phyloP scores from a whole-genome alignment of 2,113 vertebrate genomes.

The Bubalus kerabau region DNA sequence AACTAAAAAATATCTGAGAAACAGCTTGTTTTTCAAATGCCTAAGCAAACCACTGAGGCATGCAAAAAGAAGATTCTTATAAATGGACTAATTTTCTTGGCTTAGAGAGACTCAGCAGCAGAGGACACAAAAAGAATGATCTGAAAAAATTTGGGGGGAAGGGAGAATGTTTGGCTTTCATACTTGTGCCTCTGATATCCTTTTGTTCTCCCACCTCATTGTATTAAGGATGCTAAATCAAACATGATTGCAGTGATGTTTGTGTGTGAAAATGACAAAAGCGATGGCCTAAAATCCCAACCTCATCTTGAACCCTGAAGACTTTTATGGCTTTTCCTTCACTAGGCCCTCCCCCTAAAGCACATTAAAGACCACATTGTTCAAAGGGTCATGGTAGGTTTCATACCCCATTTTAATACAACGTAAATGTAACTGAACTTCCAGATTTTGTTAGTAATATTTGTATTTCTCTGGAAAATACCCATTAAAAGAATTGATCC shows the following conservation, averaged over 20 bases:
- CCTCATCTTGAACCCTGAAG: constrained; percentile 91
- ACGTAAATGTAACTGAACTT: constrained; percentile 80
- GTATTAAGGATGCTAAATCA: constrained; percentile 82
- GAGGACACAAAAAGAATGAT: not conserved
- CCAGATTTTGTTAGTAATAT: constrained; percentile 61
- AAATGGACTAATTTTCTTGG: constrained; percentile 10
- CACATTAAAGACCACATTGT: constrained; percentile 93
- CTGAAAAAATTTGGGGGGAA: not conserved
- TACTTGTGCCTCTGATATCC: constrained; percentile 68
- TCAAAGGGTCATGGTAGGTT: constrained; percentile 90
- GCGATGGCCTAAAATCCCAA: constrained; percentile 79
- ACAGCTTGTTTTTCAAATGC: constrained; percentile 13
- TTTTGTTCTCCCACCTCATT: constrained; percentile 80
- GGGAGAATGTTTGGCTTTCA: constrained; percentile 6
- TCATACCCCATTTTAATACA: constrained; percentile 88
- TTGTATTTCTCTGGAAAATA: constrained; percentile 27
- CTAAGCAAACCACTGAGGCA: constrained; percentile 14
- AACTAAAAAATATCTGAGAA: constrained; percentile 18
- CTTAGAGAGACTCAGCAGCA: constrained; percentile 33
- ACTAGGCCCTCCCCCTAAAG: constrained; percentile 78
- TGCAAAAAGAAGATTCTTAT: constrained; percentile 10
- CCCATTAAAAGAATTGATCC: not conserved
- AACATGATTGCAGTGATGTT: constrained; percentile 78
- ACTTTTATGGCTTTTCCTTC: constrained; percentile 82
- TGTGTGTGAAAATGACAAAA: constrained; percentile 82